Evolutionary conservation across 2,113 vertebrate genomes (phyloP).

Genomic region (Chauna torquata): DNA sequence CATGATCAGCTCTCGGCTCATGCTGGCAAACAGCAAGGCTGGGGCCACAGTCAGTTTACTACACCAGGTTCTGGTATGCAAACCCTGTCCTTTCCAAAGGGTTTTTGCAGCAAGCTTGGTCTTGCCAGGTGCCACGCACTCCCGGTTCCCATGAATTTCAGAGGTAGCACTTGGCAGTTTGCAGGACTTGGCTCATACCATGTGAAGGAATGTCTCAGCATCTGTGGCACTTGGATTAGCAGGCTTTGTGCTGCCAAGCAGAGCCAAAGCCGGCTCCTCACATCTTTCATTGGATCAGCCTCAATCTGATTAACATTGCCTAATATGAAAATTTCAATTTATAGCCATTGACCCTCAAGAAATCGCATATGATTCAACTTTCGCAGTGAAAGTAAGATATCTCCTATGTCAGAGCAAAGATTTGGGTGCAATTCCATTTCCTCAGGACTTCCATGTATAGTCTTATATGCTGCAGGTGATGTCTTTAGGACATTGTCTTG

Average conservation of each 20-base stretch:
- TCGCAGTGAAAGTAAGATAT: background rate
- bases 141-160: background rate
- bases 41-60: background rate
- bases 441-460: background rate
- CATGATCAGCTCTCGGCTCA: rapidly evolving
- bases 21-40: background rate
- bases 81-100: background rate
- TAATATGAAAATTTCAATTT: background rate
- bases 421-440: background rate
- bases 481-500: background rate
- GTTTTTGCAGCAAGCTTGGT: background rate
- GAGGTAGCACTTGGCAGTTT: background rate
- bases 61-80: background rate
- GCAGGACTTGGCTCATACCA: background rate
- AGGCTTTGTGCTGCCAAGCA: background rate
- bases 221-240: background rate
- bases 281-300: background rate
- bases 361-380: background rate
- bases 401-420: background rate
- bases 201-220: background rate
- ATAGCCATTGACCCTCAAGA: background rate
- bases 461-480: background rate
- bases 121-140: constrained; percentile 9
- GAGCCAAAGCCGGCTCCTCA: background rate
- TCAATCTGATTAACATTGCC: background rate